A percentile compares a stretch with the other conserved stretches of the same genome.
Evolutionary conservation across 92 coral and sea anemone genomes (phyloP).

Genomic region (Blastomussa wellsi): DNA sequence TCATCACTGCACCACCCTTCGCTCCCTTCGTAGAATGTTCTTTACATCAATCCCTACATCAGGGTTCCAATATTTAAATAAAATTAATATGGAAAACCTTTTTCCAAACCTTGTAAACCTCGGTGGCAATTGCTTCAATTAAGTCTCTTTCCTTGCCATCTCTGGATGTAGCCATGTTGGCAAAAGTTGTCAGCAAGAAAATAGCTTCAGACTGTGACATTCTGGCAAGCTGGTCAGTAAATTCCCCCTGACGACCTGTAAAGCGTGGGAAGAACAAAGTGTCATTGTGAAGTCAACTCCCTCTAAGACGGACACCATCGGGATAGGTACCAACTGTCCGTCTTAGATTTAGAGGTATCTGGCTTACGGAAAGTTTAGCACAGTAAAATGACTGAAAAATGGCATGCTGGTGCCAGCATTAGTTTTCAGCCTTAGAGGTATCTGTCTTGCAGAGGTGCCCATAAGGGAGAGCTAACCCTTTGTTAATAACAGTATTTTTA

Average conservation of each 20-base stretch:
- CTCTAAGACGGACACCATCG: no score
- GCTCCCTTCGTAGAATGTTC: no score
- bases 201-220: slow-evolving; percentile 95
- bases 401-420: no score
- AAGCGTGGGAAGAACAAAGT: neutral
- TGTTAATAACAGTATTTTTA: neutral
- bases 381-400: no score
- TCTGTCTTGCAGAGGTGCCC: no score
- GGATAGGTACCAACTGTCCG: no score
- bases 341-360: no score
- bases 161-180: slow-evolving; percentile 95
- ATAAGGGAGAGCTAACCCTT: neutral
- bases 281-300: no score
- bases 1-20: no score
- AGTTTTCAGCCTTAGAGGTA: no score
- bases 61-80: no score
- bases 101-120: slow-evolving; percentile 83
- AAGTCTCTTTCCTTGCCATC: slow-evolving; percentile 81
- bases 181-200: slow-evolving; percentile 91
- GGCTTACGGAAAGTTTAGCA: no score
- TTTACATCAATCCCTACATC: neutral
- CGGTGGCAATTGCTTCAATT: slow-evolving; percentile 83
- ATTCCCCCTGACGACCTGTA: slow-evolving; percentile 75
- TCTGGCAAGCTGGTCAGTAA: slow-evolving; percentile 78
- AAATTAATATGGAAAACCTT: neutral